Evolutionary conservation across 2,113 vertebrate genomes (phyloP), one percentile per base, ranked within the genome.

Genomic region (Pao palembangensis): DNA sequence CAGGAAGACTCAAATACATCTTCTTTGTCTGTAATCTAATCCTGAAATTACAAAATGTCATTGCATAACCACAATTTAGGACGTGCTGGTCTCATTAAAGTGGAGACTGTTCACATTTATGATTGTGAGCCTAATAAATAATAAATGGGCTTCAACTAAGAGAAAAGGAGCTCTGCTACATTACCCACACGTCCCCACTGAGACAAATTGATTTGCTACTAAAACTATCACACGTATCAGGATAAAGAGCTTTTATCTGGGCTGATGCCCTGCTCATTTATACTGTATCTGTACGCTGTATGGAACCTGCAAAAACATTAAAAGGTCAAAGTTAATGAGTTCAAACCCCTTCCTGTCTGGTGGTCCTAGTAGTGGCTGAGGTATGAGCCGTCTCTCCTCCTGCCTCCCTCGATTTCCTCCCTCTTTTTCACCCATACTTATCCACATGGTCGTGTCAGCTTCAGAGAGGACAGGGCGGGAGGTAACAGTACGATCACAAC

Each of bases 61-160:
- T 86, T 89, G 85, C 85, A 89, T 89, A 84, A 86, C 76, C 49
- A 6, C 19, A 74, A 79, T 86, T 67, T 76, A 58, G 75, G 77
- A 77, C 79, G 61, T 58, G 60, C 44, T 64, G 43, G 58, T 71
- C 55, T 78, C 54, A 31, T 20, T 65, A 49, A 79, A 64, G 78
- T 53, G 56, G 50, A 49, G 31, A 71, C 56, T 10, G 67, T 78
- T 77, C 55, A 51, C 75, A 56, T 65, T 61, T 55, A 62, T 14
- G 18, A 54, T 46, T 52, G 28, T 61, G 55, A 55, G 28, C 48
- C 46, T 42, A 31, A 44, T n/a, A 57, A 66, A 23, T 51, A 17
- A 61, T 51, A 67, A 64, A 67, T 48, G 74, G 59, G 61, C 63
- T 60, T 59, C 17, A 43, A 13, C 60, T 54, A 71, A 49, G 51